Base-by-base conservation (phyloP, 2,888 invertebrate genomes). In the Gryllus longicercus region DNA sequence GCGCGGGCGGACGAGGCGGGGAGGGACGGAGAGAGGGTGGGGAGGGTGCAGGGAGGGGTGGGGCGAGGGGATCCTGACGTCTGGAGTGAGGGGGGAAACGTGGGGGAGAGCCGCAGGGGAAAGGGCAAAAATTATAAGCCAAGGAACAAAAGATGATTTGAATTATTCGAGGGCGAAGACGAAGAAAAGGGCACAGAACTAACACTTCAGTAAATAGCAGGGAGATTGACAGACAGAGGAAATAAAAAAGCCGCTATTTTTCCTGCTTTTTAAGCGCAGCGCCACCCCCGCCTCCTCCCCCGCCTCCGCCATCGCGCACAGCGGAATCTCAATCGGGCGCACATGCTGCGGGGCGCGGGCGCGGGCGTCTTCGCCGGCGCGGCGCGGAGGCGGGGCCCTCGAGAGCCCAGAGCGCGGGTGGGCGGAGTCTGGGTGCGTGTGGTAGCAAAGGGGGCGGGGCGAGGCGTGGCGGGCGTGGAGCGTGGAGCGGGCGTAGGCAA, bases 151-250 rank as follows among this genome's bases (percentile, higher is more conserved):
- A 81, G 80, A 82, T 82, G 80, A 63, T 81, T 79, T 81, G 82
- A 82, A 82, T 82, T 82, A 81, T 82, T 82, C 81, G 78, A 77
- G 78, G 78, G 79, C 78, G 38, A 38, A 38, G 76, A 77, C 38
- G 77, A 77, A 50, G 77, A 76, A 76, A 78, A 51, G 76, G 79
- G 76, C 77, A 79, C 82, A 83, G 81, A 82, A 82, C 80, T 80
- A 82, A 81, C 81, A 83, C 82, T 81, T 83, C 83, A 83, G 83
- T 83, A 83, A 82, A 83, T 82, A 83, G 81, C 81, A 79, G 77
- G 74, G 79, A 82, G 83, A 83, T 80, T 83, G 83, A 83, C 83
- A 82, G 82, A 79, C 77, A 80, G 79, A 77, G 77, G 77, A 75
- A 21, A 63, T 50, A 79, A 80, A 74, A 81, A 77, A 80, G 78